Conservation (phyloP, 1,140 invertebrate genomes). For the Lutraria rhynchaena region DNA sequence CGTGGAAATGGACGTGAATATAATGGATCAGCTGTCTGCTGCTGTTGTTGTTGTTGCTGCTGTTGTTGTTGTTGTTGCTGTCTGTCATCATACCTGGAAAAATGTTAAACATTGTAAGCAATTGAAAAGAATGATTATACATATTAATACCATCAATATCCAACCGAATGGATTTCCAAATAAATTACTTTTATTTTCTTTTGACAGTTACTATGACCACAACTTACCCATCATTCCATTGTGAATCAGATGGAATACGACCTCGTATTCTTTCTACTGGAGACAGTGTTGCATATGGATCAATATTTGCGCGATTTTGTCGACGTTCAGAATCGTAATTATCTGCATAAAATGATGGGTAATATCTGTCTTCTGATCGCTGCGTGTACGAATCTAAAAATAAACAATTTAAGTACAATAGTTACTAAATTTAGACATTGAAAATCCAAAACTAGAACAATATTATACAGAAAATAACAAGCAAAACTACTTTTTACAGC, state of each 20-base stretch:
- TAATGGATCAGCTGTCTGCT: constrained; percentile 20
- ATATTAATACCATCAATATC: too few relatives aligned
- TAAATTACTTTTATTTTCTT: too few relatives aligned
- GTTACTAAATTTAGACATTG: too few relatives aligned
- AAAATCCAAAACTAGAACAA: too few relatives aligned
- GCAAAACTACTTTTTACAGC: too few relatives aligned
- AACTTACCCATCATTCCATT: constrained; percentile 62
- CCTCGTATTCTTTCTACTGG: constrained; percentile 76
- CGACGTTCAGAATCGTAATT: constrained; percentile 61
- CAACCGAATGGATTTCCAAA: too few relatives aligned
- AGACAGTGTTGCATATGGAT: constrained; percentile 81
- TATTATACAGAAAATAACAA: too few relatives aligned
- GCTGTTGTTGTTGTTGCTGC: constrained; percentile 14
- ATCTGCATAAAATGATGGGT: constrained; percentile 78
- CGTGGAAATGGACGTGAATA: constrained; percentile 46
- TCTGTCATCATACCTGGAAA: constrained; percentile 40
- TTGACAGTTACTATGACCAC: too few relatives aligned
- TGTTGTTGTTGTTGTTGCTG: too few relatives aligned
- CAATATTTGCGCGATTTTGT: constrained; percentile 73
- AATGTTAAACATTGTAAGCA: too few relatives aligned
- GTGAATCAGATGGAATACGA: constrained; percentile 60
- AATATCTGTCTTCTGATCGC: constrained; percentile 77
- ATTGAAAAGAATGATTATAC: background rate
- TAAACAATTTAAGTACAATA: too few relatives aligned
- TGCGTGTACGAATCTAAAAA: constrained; percentile 54